phyloP scores from a whole-genome alignment of 2,113 vertebrate species.

The Chelonoidis abingdonii region DNA sequence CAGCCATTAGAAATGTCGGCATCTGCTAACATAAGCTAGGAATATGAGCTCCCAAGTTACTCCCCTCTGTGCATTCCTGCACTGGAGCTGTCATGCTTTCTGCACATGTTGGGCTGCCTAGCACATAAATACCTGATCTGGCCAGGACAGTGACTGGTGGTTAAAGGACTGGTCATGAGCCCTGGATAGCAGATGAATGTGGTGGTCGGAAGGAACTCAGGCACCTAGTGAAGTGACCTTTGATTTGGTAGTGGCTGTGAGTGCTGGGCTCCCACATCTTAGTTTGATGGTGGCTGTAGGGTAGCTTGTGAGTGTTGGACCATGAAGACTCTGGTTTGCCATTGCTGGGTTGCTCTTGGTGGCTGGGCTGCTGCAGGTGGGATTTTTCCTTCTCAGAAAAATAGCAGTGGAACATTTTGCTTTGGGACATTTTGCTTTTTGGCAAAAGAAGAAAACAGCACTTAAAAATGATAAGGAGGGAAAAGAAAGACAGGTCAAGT shows the following conservation, averaged over 20 bases:
- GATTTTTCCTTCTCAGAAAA: not conserved
- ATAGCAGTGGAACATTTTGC: not conserved
- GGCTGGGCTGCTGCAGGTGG: fast-evolving
- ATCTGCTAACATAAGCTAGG: not conserved
- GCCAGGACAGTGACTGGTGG: not conserved
- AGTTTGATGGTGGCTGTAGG: not conserved
- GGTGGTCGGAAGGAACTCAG: not conserved
- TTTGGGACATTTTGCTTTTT: not conserved
- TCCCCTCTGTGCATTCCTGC: not conserved
- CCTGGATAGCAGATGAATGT: not conserved
- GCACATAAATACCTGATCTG: fast-evolving
- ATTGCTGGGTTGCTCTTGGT: not conserved
- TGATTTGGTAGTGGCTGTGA: not conserved
- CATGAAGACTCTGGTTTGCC: no score
- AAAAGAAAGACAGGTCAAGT: not conserved
- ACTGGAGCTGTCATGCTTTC: not conserved
- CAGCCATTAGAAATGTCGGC: not conserved
- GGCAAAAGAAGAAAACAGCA: not conserved
- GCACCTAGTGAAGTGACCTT: not conserved
- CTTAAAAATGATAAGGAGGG: not conserved
- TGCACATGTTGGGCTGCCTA: not conserved
- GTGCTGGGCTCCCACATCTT: not conserved
- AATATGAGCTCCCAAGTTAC: not conserved
- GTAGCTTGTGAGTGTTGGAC: no score
- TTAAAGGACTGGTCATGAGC: not conserved